Evolutionary conservation across 1,140 invertebrate genomes (phyloP).

Genomic region (Drosophila carrolli): DNA sequence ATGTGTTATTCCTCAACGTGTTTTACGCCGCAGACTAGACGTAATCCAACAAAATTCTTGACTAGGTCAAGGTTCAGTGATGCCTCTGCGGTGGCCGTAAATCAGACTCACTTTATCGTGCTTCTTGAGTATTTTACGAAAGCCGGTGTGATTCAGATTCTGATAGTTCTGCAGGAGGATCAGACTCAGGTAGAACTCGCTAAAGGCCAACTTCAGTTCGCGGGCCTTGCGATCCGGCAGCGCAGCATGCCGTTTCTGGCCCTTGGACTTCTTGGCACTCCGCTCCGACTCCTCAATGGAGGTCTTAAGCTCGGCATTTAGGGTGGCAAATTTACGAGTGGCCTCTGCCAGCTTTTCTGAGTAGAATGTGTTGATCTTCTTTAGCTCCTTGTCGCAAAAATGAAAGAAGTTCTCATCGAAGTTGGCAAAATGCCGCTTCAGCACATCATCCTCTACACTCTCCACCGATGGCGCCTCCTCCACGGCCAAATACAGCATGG

Average conservation of each 20-base stretch:
- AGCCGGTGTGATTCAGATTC: slow-evolving; percentile 99
- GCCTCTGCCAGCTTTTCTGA: slow-evolving; percentile 99
- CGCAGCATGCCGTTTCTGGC: slow-evolving; percentile 85
- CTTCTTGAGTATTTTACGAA: slow-evolving; percentile 99
- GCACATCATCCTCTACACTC: slow-evolving; percentile 93
- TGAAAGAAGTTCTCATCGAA: slow-evolving; percentile 98
- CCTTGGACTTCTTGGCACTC: slow-evolving; percentile 85
- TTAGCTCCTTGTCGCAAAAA: slow-evolving; percentile 97
- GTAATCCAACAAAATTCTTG: slow-evolving; percentile 1
- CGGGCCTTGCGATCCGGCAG: slow-evolving; percentile 90
- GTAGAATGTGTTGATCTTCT: slow-evolving; percentile 99
- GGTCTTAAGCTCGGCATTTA: slow-evolving; percentile 94
- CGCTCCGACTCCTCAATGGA: slow-evolving; percentile 89
- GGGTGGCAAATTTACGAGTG: slow-evolving; percentile 95
- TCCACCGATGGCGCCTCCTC: slow-evolving; percentile 95
- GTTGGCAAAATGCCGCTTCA: slow-evolving; percentile 95
- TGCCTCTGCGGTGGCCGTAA: slow-evolving; percentile 17
- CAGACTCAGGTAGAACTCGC: slow-evolving; percentile 99
- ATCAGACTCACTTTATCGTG: slow-evolving; percentile 96
- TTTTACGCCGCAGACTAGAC: slow-evolving; percentile 2
- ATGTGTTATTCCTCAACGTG: neutral
- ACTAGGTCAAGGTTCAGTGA: slow-evolving; percentile 15
- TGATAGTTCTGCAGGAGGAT: slow-evolving; percentile 96
- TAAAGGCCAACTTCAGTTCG: slow-evolving; percentile 98
- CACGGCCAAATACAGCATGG: slow-evolving; percentile 94